Conservation (phyloP, 2,113 vertebrate genomes). For the Brachyistius frenatus region DNA sequence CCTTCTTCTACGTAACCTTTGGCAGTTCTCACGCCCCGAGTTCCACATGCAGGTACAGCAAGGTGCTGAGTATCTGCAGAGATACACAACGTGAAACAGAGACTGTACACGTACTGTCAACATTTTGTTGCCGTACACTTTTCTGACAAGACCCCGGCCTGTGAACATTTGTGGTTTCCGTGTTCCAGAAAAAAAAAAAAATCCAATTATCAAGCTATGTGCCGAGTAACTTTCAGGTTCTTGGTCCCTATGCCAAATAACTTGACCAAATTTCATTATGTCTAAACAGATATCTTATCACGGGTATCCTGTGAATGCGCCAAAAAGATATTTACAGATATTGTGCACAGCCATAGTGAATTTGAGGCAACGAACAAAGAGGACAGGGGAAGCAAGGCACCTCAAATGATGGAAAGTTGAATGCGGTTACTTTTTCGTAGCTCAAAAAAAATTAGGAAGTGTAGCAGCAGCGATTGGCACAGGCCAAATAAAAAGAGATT, state of each 20-base stretch:
- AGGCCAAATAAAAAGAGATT: slow-evolving; percentile 5
- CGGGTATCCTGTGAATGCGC: not conserved
- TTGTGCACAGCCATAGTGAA: not conserved
- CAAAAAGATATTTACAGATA: slow-evolving; percentile 5
- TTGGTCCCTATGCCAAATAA: not conserved
- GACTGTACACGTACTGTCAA: no score
- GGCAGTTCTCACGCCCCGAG: slow-evolving; percentile 22
- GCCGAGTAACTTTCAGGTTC: slow-evolving; percentile 14
- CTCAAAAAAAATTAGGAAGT: slow-evolving; percentile 41
- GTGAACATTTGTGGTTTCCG: no score
- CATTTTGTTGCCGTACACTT: no score
- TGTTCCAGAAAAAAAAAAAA: no score
- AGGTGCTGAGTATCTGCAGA: slow-evolving; percentile 23
- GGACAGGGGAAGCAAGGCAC: not conserved
- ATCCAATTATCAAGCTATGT: not conserved
- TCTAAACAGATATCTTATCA: slow-evolving; percentile 10
- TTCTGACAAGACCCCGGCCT: no score
- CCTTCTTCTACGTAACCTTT: slow-evolving; percentile 37
- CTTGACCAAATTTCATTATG: slow-evolving; percentile 11
- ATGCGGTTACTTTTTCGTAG: not conserved
- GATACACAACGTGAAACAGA: slow-evolving; percentile 7
- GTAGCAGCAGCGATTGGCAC: slow-evolving; percentile 2
- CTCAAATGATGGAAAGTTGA: slow-evolving; percentile 42
- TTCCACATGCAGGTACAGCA: not conserved
- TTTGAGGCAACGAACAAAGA: not conserved